phyloP scores from a whole-genome alignment of 2,113 vertebrate species.

The Campylorhamphus procurvoides region DNA sequence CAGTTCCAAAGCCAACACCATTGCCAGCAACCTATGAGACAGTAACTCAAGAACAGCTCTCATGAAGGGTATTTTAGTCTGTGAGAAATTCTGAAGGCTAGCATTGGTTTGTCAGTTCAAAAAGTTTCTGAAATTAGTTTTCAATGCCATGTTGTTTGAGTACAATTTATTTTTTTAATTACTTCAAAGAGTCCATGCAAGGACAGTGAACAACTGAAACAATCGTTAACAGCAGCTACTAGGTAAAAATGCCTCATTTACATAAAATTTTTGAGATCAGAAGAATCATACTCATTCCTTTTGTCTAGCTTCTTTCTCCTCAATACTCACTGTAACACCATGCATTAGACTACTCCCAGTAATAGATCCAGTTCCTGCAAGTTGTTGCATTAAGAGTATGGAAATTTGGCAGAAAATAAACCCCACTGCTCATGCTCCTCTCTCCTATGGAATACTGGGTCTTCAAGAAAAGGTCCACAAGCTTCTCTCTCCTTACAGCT shows the following conservation, averaged over 20 bases:
- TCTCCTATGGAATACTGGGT: not conserved
- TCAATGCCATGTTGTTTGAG: not conserved
- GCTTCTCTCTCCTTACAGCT: not conserved
- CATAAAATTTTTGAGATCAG: not conserved
- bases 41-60: not conserved
- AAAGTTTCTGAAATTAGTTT: not conserved
- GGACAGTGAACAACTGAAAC: not conserved
- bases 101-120: not conserved
- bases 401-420: not conserved
- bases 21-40: not conserved
- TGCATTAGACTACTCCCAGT: not conserved
- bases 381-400: not conserved
- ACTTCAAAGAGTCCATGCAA: not conserved
- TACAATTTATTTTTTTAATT: not conserved
- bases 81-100: not conserved
- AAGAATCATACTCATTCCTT: not conserved
- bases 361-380: not conserved
- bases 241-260: not conserved
- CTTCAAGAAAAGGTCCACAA: not conserved
- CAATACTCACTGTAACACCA: not conserved
- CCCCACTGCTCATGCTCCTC: not conserved
- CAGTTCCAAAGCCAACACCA: not conserved
- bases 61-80: not conserved
- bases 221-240: not conserved
- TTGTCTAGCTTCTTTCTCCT: not conserved